phyloP scores from a whole-genome alignment of 2,888 invertebrate species.

The Chamaedrilus cognettii region DNA sequence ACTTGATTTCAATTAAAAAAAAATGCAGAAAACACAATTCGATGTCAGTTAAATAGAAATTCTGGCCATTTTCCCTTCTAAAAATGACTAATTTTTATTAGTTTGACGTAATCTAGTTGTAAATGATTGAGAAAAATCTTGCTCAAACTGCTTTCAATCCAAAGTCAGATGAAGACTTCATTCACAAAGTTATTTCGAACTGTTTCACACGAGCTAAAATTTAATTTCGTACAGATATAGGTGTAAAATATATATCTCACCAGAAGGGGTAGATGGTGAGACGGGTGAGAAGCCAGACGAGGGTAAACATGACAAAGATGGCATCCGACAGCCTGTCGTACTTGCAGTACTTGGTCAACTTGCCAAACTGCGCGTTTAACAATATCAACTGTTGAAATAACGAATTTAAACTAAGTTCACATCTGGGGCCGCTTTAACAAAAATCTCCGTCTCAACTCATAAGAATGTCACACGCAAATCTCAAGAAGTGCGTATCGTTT shows the following conservation, averaged over 20 bases:
- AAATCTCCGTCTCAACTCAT: no score
- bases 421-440: no score
- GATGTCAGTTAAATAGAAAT: no score
- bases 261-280: slow-evolving; percentile 80
- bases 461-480: no score
- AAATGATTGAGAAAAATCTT: neutral
- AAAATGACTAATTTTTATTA: no score
- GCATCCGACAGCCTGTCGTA: slow-evolving; percentile 85
- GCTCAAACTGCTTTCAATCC: neutral
- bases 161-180: neutral
- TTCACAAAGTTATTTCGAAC: neutral
- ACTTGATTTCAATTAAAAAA: neutral
- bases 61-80: no score
- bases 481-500: no score
- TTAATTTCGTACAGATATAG: neutral
- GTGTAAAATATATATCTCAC: slow-evolving; percentile 47
- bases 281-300: slow-evolving; percentile 90
- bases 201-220: neutral
- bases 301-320: slow-evolving; percentile 84
- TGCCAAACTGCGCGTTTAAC: no score
- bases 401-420: no score
- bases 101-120: no score
- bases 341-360: slow-evolving; percentile 90
- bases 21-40: no score
- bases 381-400: no score